These are phyloP conservation scores for Mesorhabditis spiculigera DNA, from an alignment of 2,888 invertebrate species.

Conservation along the genomic window DNA sequence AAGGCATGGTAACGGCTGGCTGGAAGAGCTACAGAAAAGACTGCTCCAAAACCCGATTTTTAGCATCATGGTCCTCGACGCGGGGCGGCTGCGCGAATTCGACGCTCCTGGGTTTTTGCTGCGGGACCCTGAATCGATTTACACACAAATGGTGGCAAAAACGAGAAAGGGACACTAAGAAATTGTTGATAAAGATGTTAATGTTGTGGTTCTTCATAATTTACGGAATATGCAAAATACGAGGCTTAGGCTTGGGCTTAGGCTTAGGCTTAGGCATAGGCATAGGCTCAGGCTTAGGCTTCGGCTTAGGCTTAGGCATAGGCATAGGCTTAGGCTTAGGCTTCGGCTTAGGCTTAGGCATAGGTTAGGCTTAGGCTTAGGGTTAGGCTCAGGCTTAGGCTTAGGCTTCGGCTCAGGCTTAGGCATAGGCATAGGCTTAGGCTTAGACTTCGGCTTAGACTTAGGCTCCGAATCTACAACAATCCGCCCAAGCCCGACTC, in stretches of 20 bases:
- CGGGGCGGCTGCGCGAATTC: slow-evolving; percentile 60
- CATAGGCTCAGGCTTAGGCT: neutral
- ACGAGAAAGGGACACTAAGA: slow-evolving; percentile 40
- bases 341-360: too few relatives aligned
- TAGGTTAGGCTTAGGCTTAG: too few relatives aligned
- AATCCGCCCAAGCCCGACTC: too few relatives aligned
- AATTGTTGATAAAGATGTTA: neutral
- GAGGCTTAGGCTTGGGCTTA: neutral
- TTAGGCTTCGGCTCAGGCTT: too few relatives aligned
- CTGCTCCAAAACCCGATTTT: slow-evolving; percentile 17
- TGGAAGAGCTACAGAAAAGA: too few relatives aligned
- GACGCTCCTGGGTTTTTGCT: slow-evolving; percentile 59
- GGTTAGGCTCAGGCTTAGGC: too few relatives aligned
- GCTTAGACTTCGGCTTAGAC: too few relatives aligned
- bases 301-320: neutral
- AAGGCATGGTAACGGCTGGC: neutral
- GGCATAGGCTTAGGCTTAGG: too few relatives aligned
- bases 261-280: neutral
- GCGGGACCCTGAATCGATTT: slow-evolving; percentile 55
- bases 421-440: too few relatives aligned
- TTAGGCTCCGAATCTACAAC: too few relatives aligned
- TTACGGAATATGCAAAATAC: neutral
- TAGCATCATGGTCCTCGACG: slow-evolving; percentile 61
- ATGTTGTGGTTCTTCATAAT: neutral
- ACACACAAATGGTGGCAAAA: slow-evolving; percentile 60